Conservation (phyloP, 2,888 invertebrate genomes). For the Sericinus montela region DNA sequence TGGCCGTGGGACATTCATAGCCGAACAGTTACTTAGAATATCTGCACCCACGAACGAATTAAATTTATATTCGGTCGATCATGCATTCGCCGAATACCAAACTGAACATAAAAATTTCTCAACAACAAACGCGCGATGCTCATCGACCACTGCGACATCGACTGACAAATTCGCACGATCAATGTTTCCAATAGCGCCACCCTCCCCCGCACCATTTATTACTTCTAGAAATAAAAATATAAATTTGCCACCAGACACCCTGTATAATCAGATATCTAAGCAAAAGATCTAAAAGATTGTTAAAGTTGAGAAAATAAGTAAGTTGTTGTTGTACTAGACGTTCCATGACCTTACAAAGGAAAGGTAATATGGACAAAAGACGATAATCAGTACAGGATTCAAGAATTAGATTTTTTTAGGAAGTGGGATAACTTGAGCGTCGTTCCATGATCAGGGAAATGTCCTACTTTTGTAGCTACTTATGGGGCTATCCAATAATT, state of each 20-base stretch:
- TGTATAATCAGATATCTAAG: too few species aligned
- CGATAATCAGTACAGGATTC: too few species aligned
- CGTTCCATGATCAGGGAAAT: too few species aligned
- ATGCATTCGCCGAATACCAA: constrained; percentile 24
- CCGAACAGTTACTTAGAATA: constrained; percentile 24
- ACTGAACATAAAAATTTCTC: constrained; percentile 23
- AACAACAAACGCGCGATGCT: constrained; percentile 11
- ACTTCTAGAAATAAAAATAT: constrained; percentile 7
- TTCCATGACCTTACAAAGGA: too few species aligned
- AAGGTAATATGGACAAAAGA: too few species aligned
- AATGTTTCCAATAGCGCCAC: background rate
- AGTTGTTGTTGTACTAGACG: too few species aligned
- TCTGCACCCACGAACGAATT: constrained; percentile 26
- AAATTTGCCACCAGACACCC: constrained; percentile 2
- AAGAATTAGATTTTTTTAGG: too few species aligned
- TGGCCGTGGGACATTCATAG: constrained; percentile 16
- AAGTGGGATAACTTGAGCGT: too few species aligned
- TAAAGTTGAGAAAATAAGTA: too few species aligned
- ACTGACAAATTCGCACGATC: background rate
- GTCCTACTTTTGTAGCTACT: too few species aligned
- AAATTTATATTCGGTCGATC: constrained; percentile 27
- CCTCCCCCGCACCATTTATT: constrained; percentile 11
- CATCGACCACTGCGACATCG: background rate
- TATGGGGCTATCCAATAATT: too few species aligned
- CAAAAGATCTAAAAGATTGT: too few species aligned